Evolutionary conservation across 2,113 vertebrate species (phyloP), one percentile per base, ranked within the genome.

Genomic region (Carettochelys insculpta): DNA sequence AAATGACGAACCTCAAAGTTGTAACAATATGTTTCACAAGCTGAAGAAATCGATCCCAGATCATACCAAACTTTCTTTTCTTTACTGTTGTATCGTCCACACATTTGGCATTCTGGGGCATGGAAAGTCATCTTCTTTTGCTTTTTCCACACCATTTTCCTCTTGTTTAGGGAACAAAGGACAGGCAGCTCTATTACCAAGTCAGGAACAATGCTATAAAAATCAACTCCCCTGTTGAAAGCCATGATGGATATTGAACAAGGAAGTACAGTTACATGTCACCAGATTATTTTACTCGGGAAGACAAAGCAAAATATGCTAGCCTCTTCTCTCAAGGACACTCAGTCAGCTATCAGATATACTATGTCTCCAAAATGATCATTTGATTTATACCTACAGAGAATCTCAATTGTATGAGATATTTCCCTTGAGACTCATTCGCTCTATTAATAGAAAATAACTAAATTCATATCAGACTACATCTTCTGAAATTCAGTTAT

Each of bases 241-340:
- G 24, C 43, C 73, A 48, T 10, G 77, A n/a, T 25, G 8, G 88
- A 79, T 22, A 17, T n/a, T 85, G 77, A 79, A 56, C 0, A 76
- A 25, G 41, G 11, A 7, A 90, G 3, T 77, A 93, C 65, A 73
- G 86, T 4, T 10, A 48, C 1, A 2, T 2, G 5, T 53, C 45
- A 56, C 50, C 87, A 84, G 19, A n/a, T 45, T 51, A 54, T 53
- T 8, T 77, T 87, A 68, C 12, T 54, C 29, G 50, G 61, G 7
- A n/a, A 91, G 92, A 14, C 52, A 25, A 92, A 85, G 9, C 43
- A 77, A 87, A 90, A 88, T 4, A 82, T 17, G 48, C 10, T 25
- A 75, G 51, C 34, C 86, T n/a, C 61, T n/a, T 19, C n/a, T 65
- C 61, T 19, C 81, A 89, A 82, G 34, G 51, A 88, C 0, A 1